Conservation (phyloP, 2,888 invertebrate species). For the Drosophila paramelanica region DNA sequence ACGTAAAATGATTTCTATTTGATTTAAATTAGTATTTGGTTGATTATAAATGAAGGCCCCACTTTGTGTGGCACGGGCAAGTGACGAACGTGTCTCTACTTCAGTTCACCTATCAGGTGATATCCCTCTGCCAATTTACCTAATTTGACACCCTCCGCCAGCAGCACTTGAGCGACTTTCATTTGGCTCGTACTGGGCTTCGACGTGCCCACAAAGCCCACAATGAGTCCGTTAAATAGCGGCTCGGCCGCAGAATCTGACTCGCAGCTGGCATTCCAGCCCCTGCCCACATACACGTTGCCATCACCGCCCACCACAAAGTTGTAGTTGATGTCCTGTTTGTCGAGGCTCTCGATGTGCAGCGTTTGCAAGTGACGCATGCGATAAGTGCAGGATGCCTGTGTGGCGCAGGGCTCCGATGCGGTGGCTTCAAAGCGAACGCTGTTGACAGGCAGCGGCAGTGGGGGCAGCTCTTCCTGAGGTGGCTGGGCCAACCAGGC, state of each 20-base stretch:
- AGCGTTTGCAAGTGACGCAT: slow-evolving; percentile 88
- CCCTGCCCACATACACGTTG: slow-evolving; percentile 89
- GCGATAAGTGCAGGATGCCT: slow-evolving; percentile 86
- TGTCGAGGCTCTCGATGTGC: slow-evolving; percentile 87
- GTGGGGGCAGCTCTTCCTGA: slow-evolving; percentile 5
- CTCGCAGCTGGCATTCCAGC: slow-evolving; percentile 89
- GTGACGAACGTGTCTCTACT: slow-evolving; percentile 83
- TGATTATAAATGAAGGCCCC: slow-evolving; percentile 2
- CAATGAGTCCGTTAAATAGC: slow-evolving; percentile 86
- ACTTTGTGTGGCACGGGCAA: slow-evolving; percentile 3
- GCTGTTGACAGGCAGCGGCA: slow-evolving; percentile 41
- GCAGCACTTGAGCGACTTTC: slow-evolving; percentile 87
- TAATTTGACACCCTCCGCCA: slow-evolving; percentile 87
- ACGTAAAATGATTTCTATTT: not conserved
- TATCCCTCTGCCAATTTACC: slow-evolving; percentile 88
- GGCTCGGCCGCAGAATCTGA: slow-evolving; percentile 68
- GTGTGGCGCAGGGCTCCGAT: slow-evolving; percentile 43
- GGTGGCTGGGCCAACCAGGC: slow-evolving; percentile 69
- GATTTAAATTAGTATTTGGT: slow-evolving; percentile 20
- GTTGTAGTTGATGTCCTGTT: slow-evolving; percentile 91
- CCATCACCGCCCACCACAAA: slow-evolving; percentile 92
- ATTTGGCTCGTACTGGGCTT: slow-evolving; percentile 86
- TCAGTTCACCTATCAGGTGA: slow-evolving; percentile 88
- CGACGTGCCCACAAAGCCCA: slow-evolving; percentile 88
- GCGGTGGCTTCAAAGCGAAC: slow-evolving; percentile 52